Evolutionary conservation across 2,888 invertebrate genomes (phyloP).

Genomic region (Seira musarum): DNA sequence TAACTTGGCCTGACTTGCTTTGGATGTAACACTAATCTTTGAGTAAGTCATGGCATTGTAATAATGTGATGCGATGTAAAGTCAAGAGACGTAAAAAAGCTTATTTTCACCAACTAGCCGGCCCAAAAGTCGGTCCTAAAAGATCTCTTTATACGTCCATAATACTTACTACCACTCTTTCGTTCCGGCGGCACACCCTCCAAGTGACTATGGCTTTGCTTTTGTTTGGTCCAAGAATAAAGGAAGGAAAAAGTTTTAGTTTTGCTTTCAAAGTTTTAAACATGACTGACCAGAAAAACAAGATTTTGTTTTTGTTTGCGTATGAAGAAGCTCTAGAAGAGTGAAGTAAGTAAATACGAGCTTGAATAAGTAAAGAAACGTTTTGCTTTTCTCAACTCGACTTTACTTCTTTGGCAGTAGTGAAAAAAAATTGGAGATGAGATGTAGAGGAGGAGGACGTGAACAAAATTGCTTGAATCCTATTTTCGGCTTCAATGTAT

Average conservation of each 20-base stretch:
- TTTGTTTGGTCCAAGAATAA: neutral
- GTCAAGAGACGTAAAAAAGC: slow-evolving; percentile 15
- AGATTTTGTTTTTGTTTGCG: slow-evolving; percentile 16
- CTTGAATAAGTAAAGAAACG: slow-evolving; percentile 31
- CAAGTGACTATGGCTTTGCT: neutral
- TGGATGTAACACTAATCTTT: slow-evolving; percentile 9
- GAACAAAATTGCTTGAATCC: slow-evolving; percentile 6
- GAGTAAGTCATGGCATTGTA: slow-evolving; percentile 5
- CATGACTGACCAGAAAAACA: slow-evolving; percentile 26
- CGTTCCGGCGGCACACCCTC: no score
- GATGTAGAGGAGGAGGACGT: neutral
- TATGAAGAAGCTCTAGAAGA: neutral
- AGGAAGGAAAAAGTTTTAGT: neutral
- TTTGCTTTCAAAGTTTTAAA: slow-evolving; percentile 25
- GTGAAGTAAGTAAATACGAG: slow-evolving; percentile 9
- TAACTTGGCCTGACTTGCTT: neutral
- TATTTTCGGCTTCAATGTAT: slow-evolving; percentile 17
- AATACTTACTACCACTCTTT: no score
- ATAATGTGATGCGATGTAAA: slow-evolving; percentile 19
- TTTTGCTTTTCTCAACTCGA: slow-evolving; percentile 18
- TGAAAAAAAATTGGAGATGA: slow-evolving; percentile 7
- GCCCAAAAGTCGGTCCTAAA: neutral
- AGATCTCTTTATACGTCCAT: slow-evolving; percentile 12
- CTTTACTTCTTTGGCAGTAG: no score
- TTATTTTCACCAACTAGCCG: slow-evolving; percentile 19